Percentiles rank a stretch among this genome's conserved stretches.
Evolutionary conservation across 2,888 invertebrate species (phyloP).

Genomic region (Drosophila pseudotakahashii): DNA sequence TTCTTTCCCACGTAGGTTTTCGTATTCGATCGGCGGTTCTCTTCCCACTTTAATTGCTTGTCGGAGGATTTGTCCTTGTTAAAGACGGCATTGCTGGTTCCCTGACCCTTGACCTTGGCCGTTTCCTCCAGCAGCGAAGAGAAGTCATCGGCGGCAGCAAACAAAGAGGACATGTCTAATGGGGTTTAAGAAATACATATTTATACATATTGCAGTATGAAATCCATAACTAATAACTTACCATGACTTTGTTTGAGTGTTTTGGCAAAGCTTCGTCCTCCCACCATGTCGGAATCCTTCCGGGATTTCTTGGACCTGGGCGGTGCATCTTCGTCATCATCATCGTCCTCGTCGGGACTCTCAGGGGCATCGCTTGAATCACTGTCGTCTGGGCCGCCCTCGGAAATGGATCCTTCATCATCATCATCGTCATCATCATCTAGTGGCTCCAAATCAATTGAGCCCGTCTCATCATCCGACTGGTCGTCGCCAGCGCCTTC

Average conservation of each 20-base stretch:
- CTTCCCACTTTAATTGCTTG: constrained; percentile 94
- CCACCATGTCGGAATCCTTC: constrained; percentile 40
- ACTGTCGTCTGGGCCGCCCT: constrained; percentile 72
- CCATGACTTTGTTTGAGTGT: constrained; percentile 82
- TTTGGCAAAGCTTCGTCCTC: constrained; percentile 78
- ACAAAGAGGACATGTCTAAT: constrained; percentile 87
- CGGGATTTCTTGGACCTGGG: constrained; percentile 79
- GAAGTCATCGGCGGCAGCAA: constrained; percentile 95
- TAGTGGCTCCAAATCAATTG: constrained; percentile 70
- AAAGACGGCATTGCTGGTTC: constrained; percentile 89
- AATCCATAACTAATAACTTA: constrained; percentile 48
- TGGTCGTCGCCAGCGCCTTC: constrained; percentile 74
- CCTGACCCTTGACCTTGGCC: constrained; percentile 87
- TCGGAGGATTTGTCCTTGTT: constrained; percentile 91
- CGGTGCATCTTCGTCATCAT: constrained; percentile 59
- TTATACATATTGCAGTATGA: no score
- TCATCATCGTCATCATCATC: constrained; percentile 67
- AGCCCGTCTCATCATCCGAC: constrained; percentile 77
- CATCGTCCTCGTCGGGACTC: constrained; percentile 61
- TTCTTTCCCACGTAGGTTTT: constrained; percentile 77
- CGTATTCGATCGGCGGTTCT: constrained; percentile 85
- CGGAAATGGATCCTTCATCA: constrained; percentile 66
- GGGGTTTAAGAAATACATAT: background rate
- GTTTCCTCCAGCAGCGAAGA: constrained; percentile 94
- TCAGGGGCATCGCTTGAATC: constrained; percentile 70